Evolutionary conservation across 1,140 invertebrate species (phyloP), one percentile per base, ranked within the genome.

Genomic region (Asbolus verrucosus): DNA sequence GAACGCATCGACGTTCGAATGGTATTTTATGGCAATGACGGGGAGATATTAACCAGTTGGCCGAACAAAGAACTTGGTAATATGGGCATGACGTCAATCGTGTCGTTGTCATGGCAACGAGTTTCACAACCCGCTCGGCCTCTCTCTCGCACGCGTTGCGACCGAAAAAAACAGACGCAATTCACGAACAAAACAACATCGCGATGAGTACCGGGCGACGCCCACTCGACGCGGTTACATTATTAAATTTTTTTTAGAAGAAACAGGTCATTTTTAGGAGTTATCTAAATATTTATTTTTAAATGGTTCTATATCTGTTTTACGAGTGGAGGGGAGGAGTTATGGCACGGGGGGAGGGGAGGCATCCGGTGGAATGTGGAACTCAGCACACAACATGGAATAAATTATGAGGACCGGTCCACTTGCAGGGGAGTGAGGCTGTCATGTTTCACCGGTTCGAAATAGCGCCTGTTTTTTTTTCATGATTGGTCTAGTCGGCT

Each of bases 1-100:
- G 46, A 19, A 21, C 46, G 46, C 46, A 54, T 54, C 39, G n/a
- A n/a, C n/a, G n/a, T 6, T n/a, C 1, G 9, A 54, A 54, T 54
- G 46, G 46, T 54, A 54, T 54, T 54, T 54, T 54, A 54, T 54
- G 46, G 46, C 46, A 46, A 14, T n/a, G n/a, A n/a, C n/a, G n/a
- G n/a, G n/a, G n/a, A n/a, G 21, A 24, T 54, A 54, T 54, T 54
- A 54, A 43, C 39, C 39, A 43, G 13, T 43, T 43, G 39, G 46
- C 46, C 46, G 19, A 24, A 54, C 46, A 54, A 54, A 54, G 46
- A 54, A 54, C 46, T 31, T 11, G 19, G 43, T 50, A 24, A 54
- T 54, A 54, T 54, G 46, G 46, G 19, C 46, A 30, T 54, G 46
- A 54, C 46, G 46, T 54, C 19, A 24, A 54, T 21, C 11, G 33